Evolutionary conservation across 2,797 vertebrate species (phyloP).

Genomic region (Crenuchus spilurus): DNA sequence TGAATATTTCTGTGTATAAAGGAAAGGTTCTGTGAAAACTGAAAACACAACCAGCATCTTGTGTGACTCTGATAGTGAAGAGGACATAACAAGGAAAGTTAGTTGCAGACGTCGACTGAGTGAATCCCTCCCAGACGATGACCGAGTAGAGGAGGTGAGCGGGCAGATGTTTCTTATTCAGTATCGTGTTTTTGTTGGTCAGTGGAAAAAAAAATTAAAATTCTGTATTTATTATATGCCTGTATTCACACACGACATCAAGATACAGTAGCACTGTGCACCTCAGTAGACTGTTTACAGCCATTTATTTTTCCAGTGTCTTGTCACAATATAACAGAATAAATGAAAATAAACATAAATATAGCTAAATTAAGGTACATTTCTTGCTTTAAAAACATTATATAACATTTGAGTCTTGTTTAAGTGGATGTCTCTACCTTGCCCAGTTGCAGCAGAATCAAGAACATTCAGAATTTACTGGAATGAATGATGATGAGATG

Average conservation of each 20-base stretch:
- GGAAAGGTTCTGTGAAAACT: constrained; percentile 85
- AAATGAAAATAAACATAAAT: too few relatives aligned
- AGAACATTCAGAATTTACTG: constrained; percentile 80
- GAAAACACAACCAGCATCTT: constrained; percentile 72
- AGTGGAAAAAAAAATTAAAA: background rate
- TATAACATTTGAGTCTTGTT: too few relatives aligned
- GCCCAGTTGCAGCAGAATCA: constrained; percentile 72
- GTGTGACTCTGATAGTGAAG: constrained; percentile 93
- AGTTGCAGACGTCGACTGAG: constrained; percentile 81
- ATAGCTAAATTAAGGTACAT: too few relatives aligned
- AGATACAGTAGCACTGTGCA: too few relatives aligned
- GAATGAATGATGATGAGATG: constrained; percentile 92
- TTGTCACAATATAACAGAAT: too few relatives aligned
- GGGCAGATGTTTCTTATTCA: too few relatives aligned
- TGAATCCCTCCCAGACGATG: constrained; percentile 76
- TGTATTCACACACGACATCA: too few relatives aligned
- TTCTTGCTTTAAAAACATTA: too few relatives aligned
- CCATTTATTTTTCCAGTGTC: too few relatives aligned
- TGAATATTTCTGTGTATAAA: constrained; percentile 55
- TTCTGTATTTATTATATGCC: too few relatives aligned
- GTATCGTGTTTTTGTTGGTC: background rate
- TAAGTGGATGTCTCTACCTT: background rate
- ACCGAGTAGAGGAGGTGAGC: constrained; percentile 74
- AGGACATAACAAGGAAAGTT: constrained; percentile 84
- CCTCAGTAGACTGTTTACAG: too few relatives aligned